These are phyloP conservation scores for Bombus difficillimus DNA, from an alignment of 1,140 invertebrate species.

Conservation along the genomic window DNA sequence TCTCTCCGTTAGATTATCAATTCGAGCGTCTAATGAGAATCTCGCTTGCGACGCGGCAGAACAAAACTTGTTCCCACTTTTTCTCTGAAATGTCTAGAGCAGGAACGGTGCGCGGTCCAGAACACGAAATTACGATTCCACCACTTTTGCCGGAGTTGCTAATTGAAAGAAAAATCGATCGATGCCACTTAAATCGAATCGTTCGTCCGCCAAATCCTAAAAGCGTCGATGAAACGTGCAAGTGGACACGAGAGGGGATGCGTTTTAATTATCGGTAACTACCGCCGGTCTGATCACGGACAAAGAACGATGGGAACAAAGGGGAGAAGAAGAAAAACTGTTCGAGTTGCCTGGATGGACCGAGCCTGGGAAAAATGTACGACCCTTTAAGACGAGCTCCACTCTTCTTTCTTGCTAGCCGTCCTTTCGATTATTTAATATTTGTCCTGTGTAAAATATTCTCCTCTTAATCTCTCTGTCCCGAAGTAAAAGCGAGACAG, in stretches of 20 bases:
- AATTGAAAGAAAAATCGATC: conserved; percentile 38
- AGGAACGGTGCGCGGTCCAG: background rate
- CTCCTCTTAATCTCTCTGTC: background rate
- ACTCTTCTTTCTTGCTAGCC: background rate
- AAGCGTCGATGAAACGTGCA: conserved; percentile 1
- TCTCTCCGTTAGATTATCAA: background rate
- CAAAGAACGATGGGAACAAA: conserved; percentile 23
- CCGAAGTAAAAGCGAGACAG: too few relatives aligned
- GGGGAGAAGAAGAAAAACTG: conserved; percentile 17
- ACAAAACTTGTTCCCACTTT: conserved; percentile 3
- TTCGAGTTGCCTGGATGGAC: conserved; percentile 2
- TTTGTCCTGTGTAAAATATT: background rate
- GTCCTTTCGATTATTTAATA: too few relatives aligned
- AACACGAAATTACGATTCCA: conserved; percentile 23
- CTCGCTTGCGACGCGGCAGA: background rate
- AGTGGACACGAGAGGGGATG: conserved; percentile 6
- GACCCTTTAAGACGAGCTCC: background rate
- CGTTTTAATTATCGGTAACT: conserved; percentile 67
- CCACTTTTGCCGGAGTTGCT: background rate
- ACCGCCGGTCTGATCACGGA: conserved; percentile 18
- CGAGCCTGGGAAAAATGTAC: background rate
- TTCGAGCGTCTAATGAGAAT: conserved; percentile 19
- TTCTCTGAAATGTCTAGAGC: background rate
- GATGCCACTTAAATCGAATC: conserved; percentile 42
- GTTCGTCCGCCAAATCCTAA: conserved; percentile 4